Evolutionary conservation across 2,888 invertebrate genomes (phyloP).

Genomic region (Pyrgus malvae): DNA sequence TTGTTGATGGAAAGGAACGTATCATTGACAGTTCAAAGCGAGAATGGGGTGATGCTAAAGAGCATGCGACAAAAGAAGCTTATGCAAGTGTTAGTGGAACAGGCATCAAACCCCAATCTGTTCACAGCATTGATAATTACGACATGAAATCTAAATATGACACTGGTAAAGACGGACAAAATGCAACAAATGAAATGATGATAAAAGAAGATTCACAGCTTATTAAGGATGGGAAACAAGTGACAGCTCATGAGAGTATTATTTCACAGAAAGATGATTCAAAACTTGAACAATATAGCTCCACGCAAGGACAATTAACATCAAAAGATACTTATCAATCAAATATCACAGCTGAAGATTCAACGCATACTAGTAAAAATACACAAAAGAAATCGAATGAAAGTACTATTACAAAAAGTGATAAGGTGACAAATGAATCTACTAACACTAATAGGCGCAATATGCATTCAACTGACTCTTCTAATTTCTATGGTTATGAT

Average conservation of each 20-base stretch:
- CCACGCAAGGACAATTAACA: conserved; percentile 52
- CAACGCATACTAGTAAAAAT: conserved; percentile 29
- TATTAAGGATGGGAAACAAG: conserved; percentile 68
- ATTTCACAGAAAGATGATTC: conserved; percentile 66
- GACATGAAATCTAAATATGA: conserved; percentile 81
- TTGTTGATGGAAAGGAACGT: conserved; percentile 84
- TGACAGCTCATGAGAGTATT: conserved; percentile 61
- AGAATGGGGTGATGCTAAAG: conserved; percentile 79
- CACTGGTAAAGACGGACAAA: conserved; percentile 76
- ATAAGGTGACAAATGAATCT: conserved; percentile 46
- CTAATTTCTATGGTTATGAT: conserved; percentile 75
- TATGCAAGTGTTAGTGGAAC: conserved; percentile 80
- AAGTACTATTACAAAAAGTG: conserved; percentile 32
- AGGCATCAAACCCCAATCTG: conserved; percentile 79
- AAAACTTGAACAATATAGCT: conserved; percentile 59
- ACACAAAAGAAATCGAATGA: conserved; percentile 16
- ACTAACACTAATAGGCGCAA: conserved; percentile 50
- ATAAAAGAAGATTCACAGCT: conserved; percentile 67
- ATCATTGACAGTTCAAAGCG: conserved; percentile 82
- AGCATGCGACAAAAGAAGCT: conserved; percentile 73
- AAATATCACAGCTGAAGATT: conserved; percentile 29
- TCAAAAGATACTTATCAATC: conserved; percentile 34
- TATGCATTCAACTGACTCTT: conserved; percentile 65
- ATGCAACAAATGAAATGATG: conserved; percentile 63
- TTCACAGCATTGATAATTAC: conserved; percentile 75